Base-by-base conservation (phyloP, 2,888 invertebrate genomes). In the Caenorhabditis wallacei region DNA sequence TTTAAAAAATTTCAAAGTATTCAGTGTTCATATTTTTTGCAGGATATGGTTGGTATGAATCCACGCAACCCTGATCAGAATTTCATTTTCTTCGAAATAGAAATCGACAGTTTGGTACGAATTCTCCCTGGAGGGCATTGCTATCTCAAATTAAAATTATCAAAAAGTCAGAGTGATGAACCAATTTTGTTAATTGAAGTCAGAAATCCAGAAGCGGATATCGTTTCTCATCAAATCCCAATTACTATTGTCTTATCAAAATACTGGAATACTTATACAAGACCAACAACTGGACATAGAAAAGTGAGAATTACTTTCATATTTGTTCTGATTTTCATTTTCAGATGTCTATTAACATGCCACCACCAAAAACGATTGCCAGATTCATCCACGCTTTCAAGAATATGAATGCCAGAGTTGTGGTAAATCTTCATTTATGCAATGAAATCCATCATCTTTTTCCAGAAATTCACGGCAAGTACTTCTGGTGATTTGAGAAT, bases 21-120 rank as follows among this genome's bases (percentile, higher is more conserved):
- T n/a, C n/a, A n/a, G n/a, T n/a, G n/a, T n/a, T n/a, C n/a, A n/a
- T n/a, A n/a, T n/a, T n/a, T n/a, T 20, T 26, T 70, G 10, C 64
- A 81, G 81, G 82, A 82, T n/a, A 66, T 82, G 61, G 69, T 82
- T 16, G 82, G 82, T 1, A 59, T 82, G 72, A 78, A 82, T 57
- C 82, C 78, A 5, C 53, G 82, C 5, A 72, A 68, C n/a, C 30
- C 53, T 13, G 82, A 82, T 3, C 78, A 82, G 16, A 74, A 82
- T 35, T 53, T 63, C 3, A 82, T 82, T 26, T 78, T 51, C n/a
- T 61, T 82, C 26, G 82, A 82, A 30, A 30, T 82, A 2, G 78
- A 72, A n/a, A 66, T 78, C 7, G 82, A 82, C 37, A 78, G 54
- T 69, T 61, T 82, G 20, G 72, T 78, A 10, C 64, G 66, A 8